A percentile compares a stretch with the other conserved stretches of the same genome.
These are phyloP conservation scores for Helobdella robusta DNA, from an alignment of 2,888 invertebrate genomes.

Conservation along the genomic window DNA sequence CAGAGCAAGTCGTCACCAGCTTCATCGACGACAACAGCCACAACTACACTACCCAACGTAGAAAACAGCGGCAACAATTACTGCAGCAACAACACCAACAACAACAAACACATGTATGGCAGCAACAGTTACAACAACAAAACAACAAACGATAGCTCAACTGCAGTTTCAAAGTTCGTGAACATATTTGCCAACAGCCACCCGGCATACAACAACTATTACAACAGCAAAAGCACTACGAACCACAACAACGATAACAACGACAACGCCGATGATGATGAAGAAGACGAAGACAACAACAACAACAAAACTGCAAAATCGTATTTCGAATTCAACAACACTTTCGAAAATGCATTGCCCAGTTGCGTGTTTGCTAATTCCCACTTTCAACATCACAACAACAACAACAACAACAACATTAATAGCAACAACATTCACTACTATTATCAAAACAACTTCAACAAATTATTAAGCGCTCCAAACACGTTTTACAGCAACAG, in stretches of 20 bases:
- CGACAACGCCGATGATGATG: not conserved
- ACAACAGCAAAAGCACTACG: no score
- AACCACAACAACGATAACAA: not conserved
- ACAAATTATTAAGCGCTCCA: no score
- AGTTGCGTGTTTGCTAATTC: no score
- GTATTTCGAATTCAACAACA: conserved; percentile 19
- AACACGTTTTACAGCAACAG: no score
- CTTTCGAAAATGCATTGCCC: not conserved
- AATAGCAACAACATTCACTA: not conserved
- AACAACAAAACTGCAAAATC: not conserved
- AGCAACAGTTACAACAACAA: not conserved
- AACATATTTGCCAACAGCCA: not conserved
- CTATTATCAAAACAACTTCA: no score
- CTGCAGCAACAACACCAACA: conserved; percentile 16
- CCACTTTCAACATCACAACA: conserved; percentile 13
- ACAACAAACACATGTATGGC: not conserved
- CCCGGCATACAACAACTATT: no score
- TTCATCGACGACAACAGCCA: conserved; percentile 23
- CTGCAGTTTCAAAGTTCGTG: not conserved
- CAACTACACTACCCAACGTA: not conserved
- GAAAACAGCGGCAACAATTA: conserved; percentile 9
- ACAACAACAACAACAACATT: not conserved
- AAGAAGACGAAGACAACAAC: not conserved
- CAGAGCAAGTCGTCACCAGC: conserved; percentile 24
- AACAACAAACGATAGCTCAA: conserved; percentile 27